Conservation (phyloP, 2,113 vertebrate genomes). For the Sceloporus undulatus region DNA sequence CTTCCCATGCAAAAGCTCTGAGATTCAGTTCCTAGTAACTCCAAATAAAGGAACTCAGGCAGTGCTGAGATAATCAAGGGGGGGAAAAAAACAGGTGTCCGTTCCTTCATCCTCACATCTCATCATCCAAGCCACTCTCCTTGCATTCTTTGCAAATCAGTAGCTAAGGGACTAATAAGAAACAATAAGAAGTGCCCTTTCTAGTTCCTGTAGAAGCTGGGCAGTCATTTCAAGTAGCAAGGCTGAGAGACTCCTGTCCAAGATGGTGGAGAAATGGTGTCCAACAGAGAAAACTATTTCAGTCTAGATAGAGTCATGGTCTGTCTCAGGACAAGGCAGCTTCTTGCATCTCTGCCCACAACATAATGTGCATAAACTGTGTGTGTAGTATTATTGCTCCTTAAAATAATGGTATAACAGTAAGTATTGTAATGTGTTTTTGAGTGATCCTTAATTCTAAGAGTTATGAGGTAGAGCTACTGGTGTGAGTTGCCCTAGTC, state of each 20-base stretch:
- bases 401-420: not conserved
- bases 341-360: not conserved
- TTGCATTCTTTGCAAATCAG: not conserved
- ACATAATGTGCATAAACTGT: not conserved
- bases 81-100: rapidly evolving
- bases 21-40: no score
- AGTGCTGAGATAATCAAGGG: not conserved
- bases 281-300: not conserved
- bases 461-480: no score
- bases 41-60: no score
- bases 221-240: not conserved
- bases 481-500: no score
- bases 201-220: not conserved
- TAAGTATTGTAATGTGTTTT: not conserved
- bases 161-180: not conserved
- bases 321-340: not conserved
- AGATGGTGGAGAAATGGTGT: no score
- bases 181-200: not conserved
- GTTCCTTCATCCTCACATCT: no score
- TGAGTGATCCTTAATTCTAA: no score
- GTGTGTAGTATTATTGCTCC: not conserved
- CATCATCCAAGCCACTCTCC: not conserved
- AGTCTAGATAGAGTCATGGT: not conserved
- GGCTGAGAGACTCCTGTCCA: not conserved
- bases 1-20: no score